Base-by-base conservation (phyloP, 92 coral and sea anemone genomes). In the Bergia puertoricense region DNA sequence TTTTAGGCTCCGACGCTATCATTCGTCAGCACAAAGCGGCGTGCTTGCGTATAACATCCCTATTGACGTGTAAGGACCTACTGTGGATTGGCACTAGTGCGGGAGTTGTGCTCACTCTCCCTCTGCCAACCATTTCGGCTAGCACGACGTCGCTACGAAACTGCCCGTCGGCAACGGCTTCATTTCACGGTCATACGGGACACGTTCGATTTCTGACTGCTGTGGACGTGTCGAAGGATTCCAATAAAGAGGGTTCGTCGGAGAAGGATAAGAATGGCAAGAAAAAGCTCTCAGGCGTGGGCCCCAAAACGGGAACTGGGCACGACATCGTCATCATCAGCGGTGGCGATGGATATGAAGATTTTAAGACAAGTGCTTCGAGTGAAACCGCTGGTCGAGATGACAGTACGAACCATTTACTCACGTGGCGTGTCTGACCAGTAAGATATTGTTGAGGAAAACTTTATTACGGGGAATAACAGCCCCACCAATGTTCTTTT, bases 31-130 rank as follows among this genome's bases (percentile, higher is more conserved):
- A 97, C 93, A 97, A 97, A 85, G 97, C 98, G 30, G 99, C 99
- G 0, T 97, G 99, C 83, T 89, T 97, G 20, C 99, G 99, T 6
- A 96, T 97, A 14, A 97, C 99, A 2, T 93, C 99, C n/a, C 88
- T 97, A 76, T 89, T 97, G 36, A 94, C 98, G 38, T 97, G 99
- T 45, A 97, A 95, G 90, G 99, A 97, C 39, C 92, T 97, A 5
- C 86, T 97, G 22, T 97, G 99, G 99, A 97, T 97, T 90, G 99
- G 99, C 78, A 97, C 99, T 18, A 97, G 99, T 92, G 99, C 99
- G 37, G 99, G 99, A 44, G 99, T 97, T 20, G 99, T 97, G 37
- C 92, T 97, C 67, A 97, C 99, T 30, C 90, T 97, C 82, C 99
- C 99, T 43, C 89, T 97, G 77, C 99, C 99, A 40, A 94, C 94